phyloP scores from a whole-genome alignment of 2,113 vertebrate species.

The Zeus faber region DNA sequence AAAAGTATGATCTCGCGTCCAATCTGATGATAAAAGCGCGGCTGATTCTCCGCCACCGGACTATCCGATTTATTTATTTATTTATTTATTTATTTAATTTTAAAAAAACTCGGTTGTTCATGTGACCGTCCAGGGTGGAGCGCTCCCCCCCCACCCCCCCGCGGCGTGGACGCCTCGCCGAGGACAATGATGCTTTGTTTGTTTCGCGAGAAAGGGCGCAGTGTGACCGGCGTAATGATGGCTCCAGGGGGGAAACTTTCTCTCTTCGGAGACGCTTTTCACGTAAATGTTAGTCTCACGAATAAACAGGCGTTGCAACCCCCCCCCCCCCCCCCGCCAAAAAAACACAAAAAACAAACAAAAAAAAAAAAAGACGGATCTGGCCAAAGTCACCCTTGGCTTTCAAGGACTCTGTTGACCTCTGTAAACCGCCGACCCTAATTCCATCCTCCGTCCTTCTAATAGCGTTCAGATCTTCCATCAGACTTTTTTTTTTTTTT shows the following conservation, averaged over 20 bases:
- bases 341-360: not conserved
- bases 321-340: slow-evolving; percentile 23
- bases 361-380: not conserved
- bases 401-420: too few relatives aligned
- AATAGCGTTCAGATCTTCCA: slow-evolving; percentile 16
- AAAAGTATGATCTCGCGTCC: too few relatives aligned
- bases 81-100: too few relatives aligned
- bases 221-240: slow-evolving; percentile 60
- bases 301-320: slow-evolving; percentile 18
- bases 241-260: slow-evolving; percentile 28
- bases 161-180: slow-evolving; percentile 47
- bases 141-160: slow-evolving; percentile 29
- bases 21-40: too few relatives aligned
- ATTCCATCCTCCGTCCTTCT: not conserved
- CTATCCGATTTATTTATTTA: too few relatives aligned
- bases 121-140: slow-evolving; percentile 50
- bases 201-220: slow-evolving; percentile 63
- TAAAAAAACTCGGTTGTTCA: slow-evolving; percentile 43
- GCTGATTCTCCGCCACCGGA: too few relatives aligned
- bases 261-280: slow-evolving; percentile 30
- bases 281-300: slow-evolving; percentile 46
- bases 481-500: slow-evolving; percentile 16
- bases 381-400: too few relatives aligned
- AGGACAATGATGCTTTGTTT: slow-evolving; percentile 73
- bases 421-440: too few relatives aligned